A percentile compares a stretch with the other conserved stretches of the same genome.
These are phyloP conservation scores for Salvelinus sp. DNA, from an alignment of 2,113 vertebrate species.

Conservation along the genomic window DNA sequence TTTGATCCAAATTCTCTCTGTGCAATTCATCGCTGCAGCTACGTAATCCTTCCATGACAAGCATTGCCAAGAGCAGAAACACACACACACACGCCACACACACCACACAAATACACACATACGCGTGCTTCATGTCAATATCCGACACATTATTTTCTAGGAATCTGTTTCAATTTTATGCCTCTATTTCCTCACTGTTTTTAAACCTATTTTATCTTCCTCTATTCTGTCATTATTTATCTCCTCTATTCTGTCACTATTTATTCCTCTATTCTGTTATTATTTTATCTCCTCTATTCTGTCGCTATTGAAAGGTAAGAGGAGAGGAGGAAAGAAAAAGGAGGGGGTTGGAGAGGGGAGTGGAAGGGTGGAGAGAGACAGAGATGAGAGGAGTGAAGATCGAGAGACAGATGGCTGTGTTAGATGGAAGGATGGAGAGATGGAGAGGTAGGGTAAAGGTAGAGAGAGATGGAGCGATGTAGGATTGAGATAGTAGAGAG, in stretches of 20 bases:
- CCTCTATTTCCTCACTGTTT: too few relatives aligned
- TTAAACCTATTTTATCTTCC: too few relatives aligned
- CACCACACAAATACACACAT: background rate
- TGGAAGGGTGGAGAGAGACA: background rate
- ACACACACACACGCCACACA: background rate
- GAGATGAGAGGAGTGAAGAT: background rate
- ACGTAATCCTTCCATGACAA: slow-evolving; percentile 15
- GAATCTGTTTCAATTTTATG: slow-evolving; percentile 7
- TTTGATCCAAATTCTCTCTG: slow-evolving; percentile 25
- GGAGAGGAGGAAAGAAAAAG: background rate
- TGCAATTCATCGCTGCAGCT: slow-evolving; percentile 13
- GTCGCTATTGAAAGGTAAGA: too few relatives aligned
- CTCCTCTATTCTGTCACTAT: too few relatives aligned
- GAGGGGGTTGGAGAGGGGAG: background rate
- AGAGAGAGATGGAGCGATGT: background rate
- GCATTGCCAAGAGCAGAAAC: slow-evolving; percentile 9
- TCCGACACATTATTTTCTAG: slow-evolving; percentile 5
- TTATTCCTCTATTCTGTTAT: slow-evolving; percentile 27
- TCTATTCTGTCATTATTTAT: too few relatives aligned
- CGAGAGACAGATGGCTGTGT: background rate
- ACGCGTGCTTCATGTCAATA: background rate
- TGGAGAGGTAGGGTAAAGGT: background rate
- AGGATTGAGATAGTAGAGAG: background rate
- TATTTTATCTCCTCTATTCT: too few relatives aligned
- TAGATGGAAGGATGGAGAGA: background rate